Conservation (phyloP, 2,888 invertebrate genomes). For the Microplitis deprimator region DNA sequence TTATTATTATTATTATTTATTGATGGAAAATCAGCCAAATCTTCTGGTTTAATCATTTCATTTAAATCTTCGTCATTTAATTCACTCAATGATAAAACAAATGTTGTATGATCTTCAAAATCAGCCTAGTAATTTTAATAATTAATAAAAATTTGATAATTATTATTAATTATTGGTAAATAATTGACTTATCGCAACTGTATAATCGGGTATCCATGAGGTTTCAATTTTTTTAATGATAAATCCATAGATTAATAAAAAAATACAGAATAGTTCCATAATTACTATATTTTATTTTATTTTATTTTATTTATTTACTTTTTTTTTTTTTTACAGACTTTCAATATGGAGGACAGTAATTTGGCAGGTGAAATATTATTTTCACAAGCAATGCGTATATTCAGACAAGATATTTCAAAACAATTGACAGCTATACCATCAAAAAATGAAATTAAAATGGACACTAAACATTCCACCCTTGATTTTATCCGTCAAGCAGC, state of each 20-base stretch:
- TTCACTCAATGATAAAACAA: conserved; percentile 61
- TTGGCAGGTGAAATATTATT: conserved; percentile 80
- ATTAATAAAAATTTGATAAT: conserved; percentile 11
- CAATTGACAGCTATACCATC: conserved; percentile 61
- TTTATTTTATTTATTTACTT: conserved; percentile 1
- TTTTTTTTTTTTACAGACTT: conserved; percentile 75
- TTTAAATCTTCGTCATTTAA: conserved; percentile 66
- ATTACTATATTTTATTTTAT: neutral
- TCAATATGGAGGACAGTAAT: conserved; percentile 77
- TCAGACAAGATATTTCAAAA: conserved; percentile 73
- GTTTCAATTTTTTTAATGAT: conserved; percentile 32
- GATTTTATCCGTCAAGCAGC: conserved; percentile 63
- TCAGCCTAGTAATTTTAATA: conserved; percentile 50
- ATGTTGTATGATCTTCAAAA: conserved; percentile 55
- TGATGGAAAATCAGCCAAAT: conserved; percentile 54
- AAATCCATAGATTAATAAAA: conserved; percentile 45
- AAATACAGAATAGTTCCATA: conserved; percentile 29
- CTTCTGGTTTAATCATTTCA: conserved; percentile 67
- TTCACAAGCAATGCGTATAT: conserved; percentile 76
- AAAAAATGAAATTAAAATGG: conserved; percentile 69
- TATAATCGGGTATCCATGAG: conserved; percentile 51
- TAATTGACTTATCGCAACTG: conserved; percentile 48
- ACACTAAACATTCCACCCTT: conserved; percentile 56
- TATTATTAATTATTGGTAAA: conserved; percentile 17
- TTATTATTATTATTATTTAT: conserved; percentile 57